Base-by-base conservation (phyloP, 2,888 invertebrate species). In the Helobdella robusta region DNA sequence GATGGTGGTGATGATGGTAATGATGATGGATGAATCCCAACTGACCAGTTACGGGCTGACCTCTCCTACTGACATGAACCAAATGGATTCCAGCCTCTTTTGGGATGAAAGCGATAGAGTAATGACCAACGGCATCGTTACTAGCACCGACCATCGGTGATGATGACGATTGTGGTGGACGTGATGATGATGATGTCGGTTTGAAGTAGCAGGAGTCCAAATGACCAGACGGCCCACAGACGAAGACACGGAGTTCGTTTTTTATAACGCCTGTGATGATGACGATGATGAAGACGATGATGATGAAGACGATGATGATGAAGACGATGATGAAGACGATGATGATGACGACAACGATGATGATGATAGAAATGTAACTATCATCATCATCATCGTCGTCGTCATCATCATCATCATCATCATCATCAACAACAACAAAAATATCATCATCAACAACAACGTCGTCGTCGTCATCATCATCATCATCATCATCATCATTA, bases 61-160 rank as follows among this genome's bases (percentile, higher is more conserved):
- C 44, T 32, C 34, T 25, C 36, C 56, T 35, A 34, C 40, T 48
- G 35, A 62, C 66, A n/a, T 34, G 59, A 20, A 65, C 65, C 28
- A 48, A 25, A 36, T 65, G 65, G 30, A 60, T 18, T 25, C 65
- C 65, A 18, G 50, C 30, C 44, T 65, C 65, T 32, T 65, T 59
- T 28, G 65, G 59, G 1, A 65, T 44, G 23, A 65, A 65, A 18
- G 30, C 60, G 20, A 65, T 65, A 52, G 65, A 50, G 32, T 52
- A 65, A 20, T 34, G 46, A 30, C 28, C 35, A 8, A 30, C 35
- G 3, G 62, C 30, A 56, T 56, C 32, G 20, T 28, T n/a, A 56
- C 30, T 30, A n/a, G n/a, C n/a, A n/a, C n/a, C n/a, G n/a, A n/a
- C n/a, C 18, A 15, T 6, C 4, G n/a, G 28, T 15, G 54, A 54